These are phyloP conservation scores for Cephalopterus ornatus DNA, from an alignment of 2,113 vertebrate species.

Conservation along the genomic window DNA sequence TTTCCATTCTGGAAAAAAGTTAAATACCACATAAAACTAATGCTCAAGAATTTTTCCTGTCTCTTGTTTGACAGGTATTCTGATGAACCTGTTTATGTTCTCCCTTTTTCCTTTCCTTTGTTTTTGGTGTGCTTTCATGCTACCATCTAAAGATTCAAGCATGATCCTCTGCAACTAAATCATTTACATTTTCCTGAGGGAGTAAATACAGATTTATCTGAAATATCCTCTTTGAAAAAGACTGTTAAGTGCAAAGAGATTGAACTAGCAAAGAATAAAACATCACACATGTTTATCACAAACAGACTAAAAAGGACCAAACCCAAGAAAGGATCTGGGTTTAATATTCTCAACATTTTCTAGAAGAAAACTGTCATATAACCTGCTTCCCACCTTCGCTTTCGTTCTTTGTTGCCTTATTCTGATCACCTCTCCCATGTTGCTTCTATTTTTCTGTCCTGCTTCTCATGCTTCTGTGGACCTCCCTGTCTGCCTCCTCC, in stretches of 20 bases:
- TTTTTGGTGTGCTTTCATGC: background rate
- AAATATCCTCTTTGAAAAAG: background rate
- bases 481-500: background rate
- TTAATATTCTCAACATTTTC: background rate
- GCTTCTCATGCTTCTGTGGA: background rate
- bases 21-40: background rate
- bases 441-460: background rate
- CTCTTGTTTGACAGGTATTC: background rate
- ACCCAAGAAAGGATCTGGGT: background rate
- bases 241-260: background rate
- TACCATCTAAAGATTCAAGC: background rate
- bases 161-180: background rate
- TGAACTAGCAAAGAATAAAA: background rate
- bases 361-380: background rate
- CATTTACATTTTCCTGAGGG: background rate
- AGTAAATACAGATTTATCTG: background rate
- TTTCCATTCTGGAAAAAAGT: background rate
- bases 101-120: background rate
- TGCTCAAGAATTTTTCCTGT: background rate
- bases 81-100: background rate
- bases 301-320: background rate
- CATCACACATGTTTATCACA: background rate
- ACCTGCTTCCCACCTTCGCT: background rate
- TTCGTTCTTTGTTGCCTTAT: background rate
- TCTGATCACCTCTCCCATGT: background rate